Evolutionary conservation across 2,888 invertebrate genomes (phyloP).

Genomic region (Pediacus dermestoides): DNA sequence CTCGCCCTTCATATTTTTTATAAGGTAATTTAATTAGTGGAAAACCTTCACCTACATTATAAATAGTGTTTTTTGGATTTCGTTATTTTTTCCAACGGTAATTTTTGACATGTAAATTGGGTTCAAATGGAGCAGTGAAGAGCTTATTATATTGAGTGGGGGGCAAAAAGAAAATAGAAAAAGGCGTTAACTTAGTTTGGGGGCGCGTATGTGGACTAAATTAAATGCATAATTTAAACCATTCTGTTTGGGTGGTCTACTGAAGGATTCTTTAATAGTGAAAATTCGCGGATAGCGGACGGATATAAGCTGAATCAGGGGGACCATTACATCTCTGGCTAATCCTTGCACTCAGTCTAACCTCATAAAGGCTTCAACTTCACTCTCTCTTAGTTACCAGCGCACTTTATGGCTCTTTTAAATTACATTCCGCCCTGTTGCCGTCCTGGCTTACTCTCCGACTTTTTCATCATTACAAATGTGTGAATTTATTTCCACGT

Average conservation of each 20-base stretch:
- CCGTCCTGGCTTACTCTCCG: conserved; percentile 4
- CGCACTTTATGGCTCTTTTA: conserved; percentile 25
- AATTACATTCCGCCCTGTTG: conserved; percentile 18
- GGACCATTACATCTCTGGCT: conserved; percentile 27
- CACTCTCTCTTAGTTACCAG: conserved; percentile 25
- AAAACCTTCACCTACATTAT: too few relatives aligned
- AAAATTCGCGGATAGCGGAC: conserved; percentile 21
- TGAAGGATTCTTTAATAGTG: conserved; percentile 20
- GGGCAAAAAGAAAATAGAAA: not conserved
- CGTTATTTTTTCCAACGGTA: too few relatives aligned
- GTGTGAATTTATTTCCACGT: conserved; percentile 4
- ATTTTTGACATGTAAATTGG: too few relatives aligned
- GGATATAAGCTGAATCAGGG: conserved; percentile 24
- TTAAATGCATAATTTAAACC: conserved; percentile 18
- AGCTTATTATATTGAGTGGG: too few relatives aligned
- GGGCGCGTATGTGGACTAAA: conserved; percentile 7
- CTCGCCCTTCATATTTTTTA: too few relatives aligned
- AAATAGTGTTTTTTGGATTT: too few relatives aligned
- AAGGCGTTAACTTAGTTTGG: not conserved
- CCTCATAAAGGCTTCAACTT: conserved; percentile 28
- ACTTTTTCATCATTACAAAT: conserved; percentile 3
- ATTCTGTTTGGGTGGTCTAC: conserved; percentile 17
- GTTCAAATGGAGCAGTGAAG: too few relatives aligned
- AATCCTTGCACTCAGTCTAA: conserved; percentile 29
- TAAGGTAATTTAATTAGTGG: too few relatives aligned